Evolutionary conservation across 2,113 vertebrate species (phyloP), one percentile per base, ranked within the genome.

Genomic region (Hyperoodon ampullatus): DNA sequence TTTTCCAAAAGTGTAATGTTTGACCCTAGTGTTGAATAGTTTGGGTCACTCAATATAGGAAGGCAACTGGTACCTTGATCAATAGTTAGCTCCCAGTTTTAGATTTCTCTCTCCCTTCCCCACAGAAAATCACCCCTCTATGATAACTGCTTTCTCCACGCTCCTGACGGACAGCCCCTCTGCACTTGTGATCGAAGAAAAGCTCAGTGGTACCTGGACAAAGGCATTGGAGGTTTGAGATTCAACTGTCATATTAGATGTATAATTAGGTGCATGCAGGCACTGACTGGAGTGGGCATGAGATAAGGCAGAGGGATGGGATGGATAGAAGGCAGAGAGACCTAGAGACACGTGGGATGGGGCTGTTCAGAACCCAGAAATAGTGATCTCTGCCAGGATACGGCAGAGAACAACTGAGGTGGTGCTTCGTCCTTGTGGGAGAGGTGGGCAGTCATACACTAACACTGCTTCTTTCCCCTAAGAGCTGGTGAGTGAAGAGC

Each of bases 161-260:
- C 99, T 1, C 99, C 99, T 12, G 99, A 99, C 33, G 99, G 99
- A 60, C 99, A 99, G 94, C 99, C 99, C 1, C 99, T 99, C 60
- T 99, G 99, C 91, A 99, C 99, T 35, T 99, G 99, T 94, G 99
- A 99, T 98, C 99, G 99, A 98, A 99, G 99, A 98, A 99, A 99
- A 97, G 99, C 99, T 95, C 99, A 99, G 92, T 99, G 99, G 99
- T 99, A 99, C 98, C 98, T 99, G 94, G 99, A 99, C 97, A 99
- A 99, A 98, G 99, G 99, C 88, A 99, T 99, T 78, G 99, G 99
- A 99, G 99, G 99, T 99, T 96, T 90, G 98, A 88, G 33, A 71
- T 13, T n/a, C 26, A 18, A 0, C 90, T 80, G 23, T 83, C 71
- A n/a, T 47, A 0, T 92, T 12, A 21, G 87, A 55, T 87, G 35